Evolutionary conservation across 2,888 invertebrate species (phyloP).

Genomic region (Sinelater perroti): DNA sequence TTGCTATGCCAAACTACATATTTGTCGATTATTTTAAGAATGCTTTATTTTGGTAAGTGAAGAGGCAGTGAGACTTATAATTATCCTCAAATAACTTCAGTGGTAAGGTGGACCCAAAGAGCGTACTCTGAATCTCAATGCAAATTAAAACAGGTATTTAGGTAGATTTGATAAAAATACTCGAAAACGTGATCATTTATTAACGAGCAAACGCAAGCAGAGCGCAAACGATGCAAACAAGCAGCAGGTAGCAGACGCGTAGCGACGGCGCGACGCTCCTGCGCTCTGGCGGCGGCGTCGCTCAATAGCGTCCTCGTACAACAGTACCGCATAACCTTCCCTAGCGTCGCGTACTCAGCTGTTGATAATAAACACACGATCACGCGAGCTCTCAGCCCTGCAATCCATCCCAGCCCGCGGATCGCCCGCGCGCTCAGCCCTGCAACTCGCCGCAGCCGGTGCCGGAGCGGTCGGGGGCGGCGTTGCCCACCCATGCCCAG

Average conservation of each 20-base stretch:
- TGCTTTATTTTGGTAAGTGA: too few relatives aligned
- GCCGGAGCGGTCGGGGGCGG: slow-evolving; percentile 25
- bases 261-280: slow-evolving; percentile 57
- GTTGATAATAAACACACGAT: slow-evolving; percentile 43
- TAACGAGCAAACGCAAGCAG: slow-evolving; percentile 51
- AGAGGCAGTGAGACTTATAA: too few relatives aligned
- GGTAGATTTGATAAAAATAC: slow-evolving; percentile 41
- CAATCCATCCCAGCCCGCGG: slow-evolving; percentile 29
- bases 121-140: neutral
- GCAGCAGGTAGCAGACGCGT: slow-evolving; percentile 58
- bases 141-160: slow-evolving; percentile 21
- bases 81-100: too few relatives aligned
- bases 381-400: slow-evolving; percentile 36
- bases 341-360: slow-evolving; percentile 59
- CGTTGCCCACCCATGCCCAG: slow-evolving; percentile 22
- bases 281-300: slow-evolving; percentile 59
- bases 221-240: slow-evolving; percentile 49
- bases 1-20: too few relatives aligned
- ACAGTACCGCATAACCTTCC: slow-evolving; percentile 61
- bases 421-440: slow-evolving; percentile 17
- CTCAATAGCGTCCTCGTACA: slow-evolving; percentile 58
- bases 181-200: slow-evolving; percentile 54
- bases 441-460: slow-evolving; percentile 25
- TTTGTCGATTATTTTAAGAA: too few relatives aligned
- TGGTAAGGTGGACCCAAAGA: neutral